Percentiles rank a stretch among this genome's conserved stretches.
These are phyloP conservation scores for Oxycera nigricornis DNA, from an alignment of 2,888 invertebrate species.

Conservation along the genomic window DNA sequence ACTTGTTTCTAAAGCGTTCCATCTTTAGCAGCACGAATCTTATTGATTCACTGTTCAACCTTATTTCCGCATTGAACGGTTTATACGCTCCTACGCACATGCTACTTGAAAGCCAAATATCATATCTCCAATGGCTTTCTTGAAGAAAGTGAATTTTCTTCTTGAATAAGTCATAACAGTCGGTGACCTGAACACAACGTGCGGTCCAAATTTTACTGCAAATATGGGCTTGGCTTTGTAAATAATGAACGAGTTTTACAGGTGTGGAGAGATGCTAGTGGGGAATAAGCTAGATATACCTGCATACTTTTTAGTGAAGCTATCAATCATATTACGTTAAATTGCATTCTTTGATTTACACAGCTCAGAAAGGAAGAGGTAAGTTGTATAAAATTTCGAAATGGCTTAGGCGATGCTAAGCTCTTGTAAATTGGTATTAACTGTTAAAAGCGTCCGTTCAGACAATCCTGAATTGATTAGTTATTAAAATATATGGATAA, in stretches of 20 bases:
- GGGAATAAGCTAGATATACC: no score
- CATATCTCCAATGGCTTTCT: background rate
- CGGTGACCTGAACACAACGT: background rate
- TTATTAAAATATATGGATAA: no score
- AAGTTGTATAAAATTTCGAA: background rate
- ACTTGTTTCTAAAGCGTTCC: no score
- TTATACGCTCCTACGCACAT: background rate
- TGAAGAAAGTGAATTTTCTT: constrained; percentile 18
- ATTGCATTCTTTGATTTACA: background rate
- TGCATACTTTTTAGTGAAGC: background rate
- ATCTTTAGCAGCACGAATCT: no score
- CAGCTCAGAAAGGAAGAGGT: background rate
- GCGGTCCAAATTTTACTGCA: constrained; percentile 6
- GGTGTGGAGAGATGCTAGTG: background rate
- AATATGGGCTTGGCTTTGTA: background rate
- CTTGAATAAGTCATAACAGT: background rate
- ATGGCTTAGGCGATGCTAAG: no score
- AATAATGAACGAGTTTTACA: background rate
- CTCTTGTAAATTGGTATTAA: no score
- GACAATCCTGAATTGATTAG: no score
- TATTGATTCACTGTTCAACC: no score
- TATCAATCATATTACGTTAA: background rate
- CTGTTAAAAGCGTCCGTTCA: no score
- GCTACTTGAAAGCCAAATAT: background rate
- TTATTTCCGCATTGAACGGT: no score